Evolutionary conservation across 2,888 invertebrate genomes (phyloP).

Genomic region (Dendrolimus houi): DNA sequence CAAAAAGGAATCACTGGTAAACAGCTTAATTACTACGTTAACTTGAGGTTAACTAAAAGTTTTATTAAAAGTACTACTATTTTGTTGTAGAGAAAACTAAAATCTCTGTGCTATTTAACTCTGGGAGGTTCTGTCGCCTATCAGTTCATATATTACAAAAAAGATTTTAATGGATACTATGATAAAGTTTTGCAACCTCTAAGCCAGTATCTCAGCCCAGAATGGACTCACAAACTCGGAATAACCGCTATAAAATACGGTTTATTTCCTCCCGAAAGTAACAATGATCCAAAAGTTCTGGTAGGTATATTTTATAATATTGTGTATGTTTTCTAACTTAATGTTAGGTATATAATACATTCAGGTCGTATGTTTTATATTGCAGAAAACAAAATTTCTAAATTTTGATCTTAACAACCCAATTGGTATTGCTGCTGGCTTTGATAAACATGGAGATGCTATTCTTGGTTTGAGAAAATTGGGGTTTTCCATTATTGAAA

Average conservation of each 20-base stretch:
- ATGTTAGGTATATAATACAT: not conserved
- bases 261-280: slow-evolving; percentile 78
- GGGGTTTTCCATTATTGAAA: slow-evolving; percentile 97
- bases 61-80: not conserved
- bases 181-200: slow-evolving; percentile 82
- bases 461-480: slow-evolving; percentile 86
- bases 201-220: slow-evolving; percentile 83
- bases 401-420: slow-evolving; percentile 88
- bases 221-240: slow-evolving; percentile 88
- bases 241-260: slow-evolving; percentile 86
- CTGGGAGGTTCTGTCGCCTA: slow-evolving; percentile 80
- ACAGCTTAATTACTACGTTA: not conserved
- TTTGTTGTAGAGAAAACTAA: slow-evolving; percentile 79
- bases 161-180: slow-evolving; percentile 88
- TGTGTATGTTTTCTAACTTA: not conserved
- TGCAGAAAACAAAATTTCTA: slow-evolving; percentile 83
- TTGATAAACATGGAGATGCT: slow-evolving; percentile 98
- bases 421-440: slow-evolving; percentile 98
- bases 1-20: slow-evolving; percentile 3
- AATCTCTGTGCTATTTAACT: slow-evolving; percentile 80
- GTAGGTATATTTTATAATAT: slow-evolving; percentile 52
- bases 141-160: slow-evolving; percentile 81
- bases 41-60: not conserved
- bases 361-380: slow-evolving; percentile 13
- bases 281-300: slow-evolving; percentile 79